Evolutionary conservation across 2,888 invertebrate genomes (phyloP), one percentile per base, ranked within the genome.

Genomic region (Melanchra persicariae): DNA sequence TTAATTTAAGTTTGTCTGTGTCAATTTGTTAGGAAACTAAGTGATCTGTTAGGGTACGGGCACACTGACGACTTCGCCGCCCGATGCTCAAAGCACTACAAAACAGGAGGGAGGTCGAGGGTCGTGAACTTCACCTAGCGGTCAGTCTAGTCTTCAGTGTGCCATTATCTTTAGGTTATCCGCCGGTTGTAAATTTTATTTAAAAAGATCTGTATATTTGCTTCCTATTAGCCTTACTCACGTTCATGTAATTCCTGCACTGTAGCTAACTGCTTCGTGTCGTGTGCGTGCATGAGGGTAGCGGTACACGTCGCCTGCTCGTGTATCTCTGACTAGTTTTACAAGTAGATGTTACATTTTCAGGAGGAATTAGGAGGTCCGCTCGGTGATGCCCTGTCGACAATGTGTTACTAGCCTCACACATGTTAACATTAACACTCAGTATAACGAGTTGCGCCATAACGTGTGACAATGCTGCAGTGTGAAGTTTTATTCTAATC

Each of bases 341-440:
- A 93, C 91, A 91, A 93, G 92, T 93, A 93, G 93, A 87, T 92
- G 89, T 93, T 86, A 72, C 89, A 88, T 95, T 91, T 97, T 92
- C 97, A 97, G 97, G 97, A 97, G 92, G 97, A 97, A 91, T 93
- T 96, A 91, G 95, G 96, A 91, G 96, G 96, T 90, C 96, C 97
- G 81, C 96, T 97, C 92, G 97, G 97, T 93, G 96, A 96, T 92
- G 96, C 97, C 92, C 96, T 97, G 92, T 96, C 96, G 89, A 95
- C 97, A 87, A 91, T 97, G 94, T 96, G 96, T 93, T 97, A 97
- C 93, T 97, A 96, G 83, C 79, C 74, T 86, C 88, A 75, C 63
- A 87, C 85, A 88, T 79, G 86, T 90, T 89, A 86, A 79, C 82
- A 85, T 84, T 88, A 89, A 88, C 89, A 87, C 91, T 91, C 91